Base-by-base conservation (phyloP, 2,888 invertebrate genomes). In the Cartodere bifasciata region DNA sequence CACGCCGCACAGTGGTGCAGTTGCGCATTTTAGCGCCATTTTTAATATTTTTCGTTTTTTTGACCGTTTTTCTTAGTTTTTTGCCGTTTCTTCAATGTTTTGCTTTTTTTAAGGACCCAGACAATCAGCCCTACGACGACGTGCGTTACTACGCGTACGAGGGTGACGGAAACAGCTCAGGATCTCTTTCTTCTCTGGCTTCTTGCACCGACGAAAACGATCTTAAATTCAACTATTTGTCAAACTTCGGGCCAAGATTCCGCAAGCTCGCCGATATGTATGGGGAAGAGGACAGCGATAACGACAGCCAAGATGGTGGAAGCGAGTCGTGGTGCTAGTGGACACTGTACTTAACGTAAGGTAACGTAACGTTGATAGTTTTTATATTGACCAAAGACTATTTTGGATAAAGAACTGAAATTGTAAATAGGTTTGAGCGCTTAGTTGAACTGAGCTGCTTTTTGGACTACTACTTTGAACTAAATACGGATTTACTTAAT, bases 121-220 rank as follows among this genome's bases (percentile, higher is more conserved):
- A 85, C 48, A 86, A 85, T 44, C 77, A 80, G 49, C 92, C 94
- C 1, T 87, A 85, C 54, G 98, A 98, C 59, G 95, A 95, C 61
- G 86, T 97, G 12, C 75, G 95, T 35, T 88, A 97, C 61, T 98
- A 95, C 60, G 94, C 91, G 33, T 97, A 95, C 56, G 97, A 98
- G 63, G 95, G 95, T 25, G 90, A 88, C 55, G 91, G 91, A 44
- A 91, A 91, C 55, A 68, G 67, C 17, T 86, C 85, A 42, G 92
- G 92, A 42, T 91, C 91, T 6, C 69, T 95, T 13, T 94, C 92
- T 29, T 88, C 90, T 24, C 67, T 91, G 44, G 88, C 88, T 41
- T 90, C 90, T 47, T 86, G 86, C 33, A 53, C 52, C 14, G 53
- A 54, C 28, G 53, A 53, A 25, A 52, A 50, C 38, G 90, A 90